Evolutionary conservation across 23 tunicate genomes (phyloP).

Genomic region (Diplosoma virens): DNA sequence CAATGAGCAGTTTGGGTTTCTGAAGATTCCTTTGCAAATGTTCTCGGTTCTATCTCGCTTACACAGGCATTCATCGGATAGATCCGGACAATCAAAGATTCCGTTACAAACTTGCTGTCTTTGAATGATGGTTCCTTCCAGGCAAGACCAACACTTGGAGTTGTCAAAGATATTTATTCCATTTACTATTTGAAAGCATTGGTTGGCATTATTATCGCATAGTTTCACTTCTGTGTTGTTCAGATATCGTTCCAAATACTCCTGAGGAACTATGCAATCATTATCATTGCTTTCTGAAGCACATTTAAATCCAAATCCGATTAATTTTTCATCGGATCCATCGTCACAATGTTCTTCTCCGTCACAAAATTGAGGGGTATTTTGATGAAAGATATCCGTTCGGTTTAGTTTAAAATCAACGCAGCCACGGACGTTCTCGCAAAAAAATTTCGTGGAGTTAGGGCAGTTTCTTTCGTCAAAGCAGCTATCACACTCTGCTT

Average conservation of each 20-base stretch:
- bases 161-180: conserved; percentile 17
- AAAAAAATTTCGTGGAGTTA: background rate
- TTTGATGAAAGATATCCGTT: background rate
- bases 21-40: no score
- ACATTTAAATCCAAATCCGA: conserved; percentile 42
- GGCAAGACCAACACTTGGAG: conserved; percentile 44
- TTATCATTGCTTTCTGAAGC: background rate
- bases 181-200: background rate
- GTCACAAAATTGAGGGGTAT: conserved; percentile 17
- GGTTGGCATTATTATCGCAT: conserved; percentile 21
- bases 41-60: background rate
- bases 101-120: conserved; percentile 52
- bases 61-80: conserved; percentile 61
- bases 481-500: conserved; percentile 14
- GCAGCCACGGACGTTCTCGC: conserved; percentile 18
- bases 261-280: conserved; percentile 19
- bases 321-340: conserved; percentile 16
- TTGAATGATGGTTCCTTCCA: conserved; percentile 51
- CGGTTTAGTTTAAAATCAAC: background rate
- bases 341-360: conserved; percentile 18
- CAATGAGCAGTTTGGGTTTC: background rate
- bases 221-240: background rate
- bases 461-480: conserved; percentile 18
- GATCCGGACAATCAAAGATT: conserved; percentile 51
- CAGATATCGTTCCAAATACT: no score